Percentiles rank a stretch among this genome's conserved stretches.
Evolutionary conservation across 2,113 vertebrate genomes (phyloP).

Genomic region (Amphiprion ocellaris): DNA sequence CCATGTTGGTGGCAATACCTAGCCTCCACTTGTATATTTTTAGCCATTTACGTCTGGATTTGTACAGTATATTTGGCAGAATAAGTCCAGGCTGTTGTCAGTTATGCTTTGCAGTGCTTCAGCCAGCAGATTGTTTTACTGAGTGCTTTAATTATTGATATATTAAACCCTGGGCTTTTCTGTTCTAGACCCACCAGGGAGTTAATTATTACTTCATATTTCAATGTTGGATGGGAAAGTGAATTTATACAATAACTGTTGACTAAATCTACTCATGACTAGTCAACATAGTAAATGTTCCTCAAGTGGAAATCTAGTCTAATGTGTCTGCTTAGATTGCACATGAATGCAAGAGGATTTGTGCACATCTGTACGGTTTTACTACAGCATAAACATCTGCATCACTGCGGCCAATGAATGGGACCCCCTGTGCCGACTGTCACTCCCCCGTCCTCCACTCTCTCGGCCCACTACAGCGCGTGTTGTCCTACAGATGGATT

Average conservation of each 20-base stretch:
- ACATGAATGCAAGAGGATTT: not conserved
- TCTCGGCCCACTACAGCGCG: constrained; percentile 2
- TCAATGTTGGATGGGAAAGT: constrained; percentile 18
- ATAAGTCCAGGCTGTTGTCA: not conserved
- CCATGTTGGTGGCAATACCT: not conserved
- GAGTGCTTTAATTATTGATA: constrained; percentile 4
- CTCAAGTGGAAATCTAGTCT: not conserved
- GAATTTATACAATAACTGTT: constrained; percentile 13
- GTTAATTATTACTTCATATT: constrained; percentile 24
- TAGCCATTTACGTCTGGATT: not conserved
- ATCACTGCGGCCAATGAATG: constrained; percentile 16
- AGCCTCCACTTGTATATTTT: not conserved
- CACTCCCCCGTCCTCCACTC: not conserved
- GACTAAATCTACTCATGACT: not conserved
- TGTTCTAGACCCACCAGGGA: not conserved
- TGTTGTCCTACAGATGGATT: constrained; percentile 70
- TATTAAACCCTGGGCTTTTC: not conserved
- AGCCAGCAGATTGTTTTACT: constrained; percentile 6
- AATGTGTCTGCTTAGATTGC: not conserved
- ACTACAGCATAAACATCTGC: not conserved
- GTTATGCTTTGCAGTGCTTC: not conserved
- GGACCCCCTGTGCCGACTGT: not conserved
- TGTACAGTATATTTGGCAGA: not conserved
- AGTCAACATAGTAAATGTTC: not conserved
- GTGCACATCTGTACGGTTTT: not conserved